Evolutionary conservation across 2,888 invertebrate genomes (phyloP), one percentile per base, ranked within the genome.

Genomic region (Atrina japonica): DNA sequence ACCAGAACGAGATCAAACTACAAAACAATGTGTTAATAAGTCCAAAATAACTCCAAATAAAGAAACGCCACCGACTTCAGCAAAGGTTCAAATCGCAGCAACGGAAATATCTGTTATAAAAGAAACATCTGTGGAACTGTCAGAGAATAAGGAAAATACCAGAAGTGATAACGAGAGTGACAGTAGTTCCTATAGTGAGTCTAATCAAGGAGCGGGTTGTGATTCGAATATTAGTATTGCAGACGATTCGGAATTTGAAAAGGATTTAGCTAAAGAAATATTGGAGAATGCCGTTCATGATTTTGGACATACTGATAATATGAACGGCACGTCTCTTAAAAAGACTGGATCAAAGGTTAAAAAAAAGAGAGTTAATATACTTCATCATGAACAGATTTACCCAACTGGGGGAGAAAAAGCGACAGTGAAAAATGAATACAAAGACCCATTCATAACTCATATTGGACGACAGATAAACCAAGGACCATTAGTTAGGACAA

Each of bases 401-500:
- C 29, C 53, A 16, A 55, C 14, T 35, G 27, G 25, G 43, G 29
- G 27, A 21, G 50, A 65, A 52, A 58, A n/a, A 41, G 9, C 58
- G 18, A 45, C 21, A 25, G 25, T 27, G n/a, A 45, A 55, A 45
- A 55, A 18, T 29, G 58, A 66, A 27, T 25, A 30, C 18, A 40
- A 40, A 6, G 30, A n/a, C 2, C 58, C 47, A 23, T 66, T 66
- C 47, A 66, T 66, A 45, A 66, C 66, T 45, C 66, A 56, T 21
- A n/a, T 58, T 5, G 58, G 50, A 35, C 43, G 35, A 45, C 60
- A 27, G 16, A 29, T 53, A 14, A 53, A 52, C 40, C 53, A 35
- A 21, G 35, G 25, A 25, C 45, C 27, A 7, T 25, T 27, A 14
- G 27, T 41, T 25, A 47, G 69, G 41, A 56, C 79, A 11, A 81